Percentiles rank a stretch among this genome's conserved stretches.
phyloP scores from a whole-genome alignment of 2,113 vertebrate species.

The Gnathonemus longibarbis region DNA sequence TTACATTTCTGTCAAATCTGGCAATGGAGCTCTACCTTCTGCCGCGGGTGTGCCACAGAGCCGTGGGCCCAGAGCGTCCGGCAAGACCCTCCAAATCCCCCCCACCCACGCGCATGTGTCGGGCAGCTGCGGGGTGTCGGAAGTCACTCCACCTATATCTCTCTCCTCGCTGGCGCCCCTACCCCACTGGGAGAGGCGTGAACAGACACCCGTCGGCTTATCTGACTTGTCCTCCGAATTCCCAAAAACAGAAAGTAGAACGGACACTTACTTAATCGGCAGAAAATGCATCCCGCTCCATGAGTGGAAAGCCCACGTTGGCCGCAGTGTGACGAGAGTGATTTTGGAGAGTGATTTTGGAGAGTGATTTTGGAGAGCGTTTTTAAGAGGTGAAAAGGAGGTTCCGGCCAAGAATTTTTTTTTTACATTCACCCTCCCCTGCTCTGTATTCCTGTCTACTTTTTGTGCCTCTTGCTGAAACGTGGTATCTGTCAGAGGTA shows the following conservation, averaged over 20 bases:
- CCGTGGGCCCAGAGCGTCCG: not conserved
- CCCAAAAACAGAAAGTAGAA: constrained; percentile 16
- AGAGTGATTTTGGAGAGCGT: not conserved
- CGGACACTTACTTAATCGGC: constrained; percentile 35
- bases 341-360: constrained; percentile 15
- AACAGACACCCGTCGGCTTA: constrained; percentile 29
- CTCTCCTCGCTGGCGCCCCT: not conserved
- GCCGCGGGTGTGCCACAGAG: not conserved
- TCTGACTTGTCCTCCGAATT: constrained; percentile 32
- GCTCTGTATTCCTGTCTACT: not conserved
- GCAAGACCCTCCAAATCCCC: not conserved
- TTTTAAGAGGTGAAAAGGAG: constrained; percentile 28
- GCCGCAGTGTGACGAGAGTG: constrained; percentile 7
- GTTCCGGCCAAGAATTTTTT: not conserved
- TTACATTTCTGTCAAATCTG: constrained; percentile 1
- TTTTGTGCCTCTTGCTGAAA: not conserved
- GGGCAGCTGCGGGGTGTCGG: too few species aligned
- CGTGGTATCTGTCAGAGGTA: not conserved
- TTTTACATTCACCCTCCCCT: not conserved
- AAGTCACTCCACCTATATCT: constrained; percentile 1
- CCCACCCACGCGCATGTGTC: not conserved
- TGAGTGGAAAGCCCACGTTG: constrained; percentile 4
- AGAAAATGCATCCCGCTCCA: constrained; percentile 26
- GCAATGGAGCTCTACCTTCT: not conserved
- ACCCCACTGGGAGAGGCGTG: not conserved